Conservation (phyloP, 1,140 invertebrate species). For the Temnothorax nylanderi region DNA sequence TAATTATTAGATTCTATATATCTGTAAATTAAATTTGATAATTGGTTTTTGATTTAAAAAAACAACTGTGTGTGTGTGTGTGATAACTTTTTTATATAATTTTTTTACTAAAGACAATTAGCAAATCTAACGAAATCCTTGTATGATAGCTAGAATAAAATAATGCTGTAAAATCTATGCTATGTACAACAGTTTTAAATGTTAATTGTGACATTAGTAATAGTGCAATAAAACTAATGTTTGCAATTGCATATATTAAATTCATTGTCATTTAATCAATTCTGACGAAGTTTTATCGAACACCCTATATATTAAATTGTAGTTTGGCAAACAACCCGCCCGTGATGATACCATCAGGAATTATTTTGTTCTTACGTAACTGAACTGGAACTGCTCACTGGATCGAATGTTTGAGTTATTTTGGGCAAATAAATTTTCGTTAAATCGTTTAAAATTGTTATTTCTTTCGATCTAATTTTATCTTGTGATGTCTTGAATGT, state of each 20-base stretch:
- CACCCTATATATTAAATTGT: slow-evolving; percentile 14
- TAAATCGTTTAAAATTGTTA: slow-evolving; percentile 16
- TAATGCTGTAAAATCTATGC: neutral
- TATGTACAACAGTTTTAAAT: neutral
- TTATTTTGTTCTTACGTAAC: slow-evolving; percentile 55
- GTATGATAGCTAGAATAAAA: neutral
- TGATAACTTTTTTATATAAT: neutral
- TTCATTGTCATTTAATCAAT: neutral
- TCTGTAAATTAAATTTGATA: neutral
- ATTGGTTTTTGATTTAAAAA: neutral
- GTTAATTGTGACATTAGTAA: neutral
- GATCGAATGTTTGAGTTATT: slow-evolving; percentile 19
- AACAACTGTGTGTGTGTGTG: too few relatives aligned
- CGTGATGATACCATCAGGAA: neutral
- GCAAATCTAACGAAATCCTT: neutral
- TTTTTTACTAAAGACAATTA: neutral
- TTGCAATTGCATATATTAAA: too few relatives aligned
- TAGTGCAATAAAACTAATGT: too few relatives aligned
- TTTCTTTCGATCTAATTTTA: neutral
- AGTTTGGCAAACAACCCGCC: slow-evolving; percentile 15
- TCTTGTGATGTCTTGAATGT: neutral
- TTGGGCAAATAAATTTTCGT: neutral
- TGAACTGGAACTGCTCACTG: slow-evolving; percentile 30
- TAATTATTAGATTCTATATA: neutral
- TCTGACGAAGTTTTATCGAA: slow-evolving; percentile 9